These are phyloP conservation scores for Uria aalge DNA, from an alignment of 2,113 vertebrate genomes.

Conservation along the genomic window DNA sequence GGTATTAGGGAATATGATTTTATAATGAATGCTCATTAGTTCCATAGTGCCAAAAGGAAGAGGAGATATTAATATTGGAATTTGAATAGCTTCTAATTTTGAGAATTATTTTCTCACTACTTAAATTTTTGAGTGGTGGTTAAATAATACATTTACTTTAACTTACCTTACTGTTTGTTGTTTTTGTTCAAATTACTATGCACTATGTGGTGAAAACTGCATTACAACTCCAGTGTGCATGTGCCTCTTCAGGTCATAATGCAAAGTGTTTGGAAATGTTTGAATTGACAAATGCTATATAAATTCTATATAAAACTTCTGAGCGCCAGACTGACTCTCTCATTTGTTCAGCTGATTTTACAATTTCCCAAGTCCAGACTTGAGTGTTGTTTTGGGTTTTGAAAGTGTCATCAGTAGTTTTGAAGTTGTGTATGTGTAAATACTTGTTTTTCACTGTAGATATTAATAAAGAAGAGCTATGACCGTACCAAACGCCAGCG, in stretches of 20 bases:
- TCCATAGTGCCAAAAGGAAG: neutral
- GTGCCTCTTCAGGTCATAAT: neutral
- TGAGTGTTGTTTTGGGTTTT: neutral
- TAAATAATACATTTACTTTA: neutral
- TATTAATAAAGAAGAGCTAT: constrained; percentile 95
- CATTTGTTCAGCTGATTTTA: neutral
- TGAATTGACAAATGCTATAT: neutral
- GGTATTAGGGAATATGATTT: neutral
- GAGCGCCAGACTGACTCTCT: neutral
- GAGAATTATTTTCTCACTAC: neutral
- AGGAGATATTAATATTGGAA: neutral
- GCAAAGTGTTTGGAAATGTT: neutral
- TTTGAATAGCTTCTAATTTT: neutral
- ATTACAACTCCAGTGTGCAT: neutral
- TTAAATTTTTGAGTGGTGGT: neutral
- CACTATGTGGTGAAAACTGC: neutral
- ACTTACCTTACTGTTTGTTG: neutral
- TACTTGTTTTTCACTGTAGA: constrained; percentile 61
- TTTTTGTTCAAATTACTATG: neutral
- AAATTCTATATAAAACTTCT: fast-evolving
- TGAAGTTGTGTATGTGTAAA: neutral
- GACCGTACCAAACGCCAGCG: constrained; percentile 85
- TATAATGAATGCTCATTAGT: neutral
- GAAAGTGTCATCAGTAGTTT: neutral
- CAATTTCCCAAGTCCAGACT: neutral